Percentiles rank a stretch among this genome's conserved stretches.
Conservation (phyloP, 1,140 invertebrate genomes). For the Apis laboriosa region DNA sequence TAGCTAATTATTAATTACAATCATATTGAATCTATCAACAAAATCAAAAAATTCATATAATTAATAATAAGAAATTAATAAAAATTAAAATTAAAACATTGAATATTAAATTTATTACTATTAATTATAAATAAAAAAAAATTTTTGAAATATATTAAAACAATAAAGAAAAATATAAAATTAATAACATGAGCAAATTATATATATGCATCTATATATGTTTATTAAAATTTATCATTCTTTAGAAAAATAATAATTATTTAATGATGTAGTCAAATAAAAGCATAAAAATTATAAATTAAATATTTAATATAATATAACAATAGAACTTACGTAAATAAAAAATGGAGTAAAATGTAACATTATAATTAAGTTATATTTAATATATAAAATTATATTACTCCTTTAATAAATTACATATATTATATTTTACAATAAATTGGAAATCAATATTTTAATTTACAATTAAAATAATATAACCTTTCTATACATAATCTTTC, state of each 20-base stretch:
- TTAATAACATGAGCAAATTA: neutral
- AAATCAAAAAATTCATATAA: neutral
- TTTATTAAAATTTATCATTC: neutral
- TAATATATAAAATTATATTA: constrained; percentile 6
- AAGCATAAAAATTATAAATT: neutral
- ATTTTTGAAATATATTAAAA: neutral
- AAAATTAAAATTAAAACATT: neutral
- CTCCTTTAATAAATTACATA: neutral
- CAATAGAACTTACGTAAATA: neutral
- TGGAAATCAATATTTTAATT: neutral
- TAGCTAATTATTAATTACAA: neutral
- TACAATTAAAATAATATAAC: neutral
- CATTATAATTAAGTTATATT: neutral
- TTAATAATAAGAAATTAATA: neutral
- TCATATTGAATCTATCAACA: neutral
- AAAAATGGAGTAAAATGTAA: constrained; percentile 1
- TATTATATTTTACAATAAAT: neutral
- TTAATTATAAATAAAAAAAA: neutral
- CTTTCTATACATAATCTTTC: no score
- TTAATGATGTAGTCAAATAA: neutral
- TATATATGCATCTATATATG: neutral
- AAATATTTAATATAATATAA: neutral
- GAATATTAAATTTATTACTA: neutral
- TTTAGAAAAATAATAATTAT: neutral
- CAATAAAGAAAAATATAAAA: neutral